Evolutionary conservation across 2,888 invertebrate genomes (phyloP).

Genomic region (Heliconius ismenius): DNA sequence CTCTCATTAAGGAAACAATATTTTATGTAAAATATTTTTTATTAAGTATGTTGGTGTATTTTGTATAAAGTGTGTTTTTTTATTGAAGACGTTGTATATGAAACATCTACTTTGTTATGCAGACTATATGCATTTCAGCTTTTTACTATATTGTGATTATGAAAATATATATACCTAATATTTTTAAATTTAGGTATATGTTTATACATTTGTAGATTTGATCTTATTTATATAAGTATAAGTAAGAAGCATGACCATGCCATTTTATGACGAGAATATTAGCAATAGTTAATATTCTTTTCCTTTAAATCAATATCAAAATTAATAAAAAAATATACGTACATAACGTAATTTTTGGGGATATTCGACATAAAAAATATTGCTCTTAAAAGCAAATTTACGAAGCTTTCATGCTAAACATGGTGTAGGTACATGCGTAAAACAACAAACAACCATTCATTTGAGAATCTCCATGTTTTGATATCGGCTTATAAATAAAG

Average conservation of each 20-base stretch:
- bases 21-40: constrained; percentile 14
- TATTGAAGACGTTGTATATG: background rate
- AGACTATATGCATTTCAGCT: background rate
- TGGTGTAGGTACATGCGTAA: constrained; percentile 78
- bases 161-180: background rate
- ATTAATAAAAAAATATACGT: background rate
- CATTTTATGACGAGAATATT: too few species aligned
- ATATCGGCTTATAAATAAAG: constrained; percentile 80
- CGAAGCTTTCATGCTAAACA: constrained; percentile 74
- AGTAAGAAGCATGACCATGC: too few species aligned
- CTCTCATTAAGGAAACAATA: constrained; percentile 12
- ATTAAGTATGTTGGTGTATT: background rate
- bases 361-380: constrained; percentile 41
- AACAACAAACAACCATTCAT: constrained; percentile 81
- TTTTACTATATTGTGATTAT: background rate
- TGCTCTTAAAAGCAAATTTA: constrained; percentile 64
- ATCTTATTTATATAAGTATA: too few species aligned
- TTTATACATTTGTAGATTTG: too few species aligned
- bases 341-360: background rate
- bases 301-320: background rate
- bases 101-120: constrained; percentile 5
- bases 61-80: constrained; percentile 1
- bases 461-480: constrained; percentile 78
- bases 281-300: too few species aligned
- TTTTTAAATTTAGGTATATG: too few species aligned